These are phyloP conservation scores for Mesitornis unicolor DNA, from an alignment of 2,113 vertebrate genomes.

Conservation along the genomic window DNA sequence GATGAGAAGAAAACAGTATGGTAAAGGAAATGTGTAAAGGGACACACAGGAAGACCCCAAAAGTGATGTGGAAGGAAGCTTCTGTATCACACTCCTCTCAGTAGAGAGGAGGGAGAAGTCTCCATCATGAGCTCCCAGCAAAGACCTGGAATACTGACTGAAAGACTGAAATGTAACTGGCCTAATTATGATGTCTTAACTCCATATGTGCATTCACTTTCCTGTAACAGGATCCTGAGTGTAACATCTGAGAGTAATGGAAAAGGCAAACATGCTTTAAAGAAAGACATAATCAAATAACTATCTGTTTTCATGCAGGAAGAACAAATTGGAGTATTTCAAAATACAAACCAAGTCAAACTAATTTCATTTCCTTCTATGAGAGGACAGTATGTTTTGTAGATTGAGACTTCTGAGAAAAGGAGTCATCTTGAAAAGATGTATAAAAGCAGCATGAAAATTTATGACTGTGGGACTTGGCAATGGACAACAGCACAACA, in stretches of 20 bases:
- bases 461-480: neutral
- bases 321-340: neutral
- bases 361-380: neutral
- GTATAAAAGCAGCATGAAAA: neutral
- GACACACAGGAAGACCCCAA: neutral
- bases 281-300: neutral
- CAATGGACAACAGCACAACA: accelerated
- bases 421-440: neutral
- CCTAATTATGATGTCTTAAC: neutral
- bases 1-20: neutral
- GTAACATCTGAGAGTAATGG: neutral
- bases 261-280: neutral
- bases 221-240: neutral
- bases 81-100: neutral
- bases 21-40: neutral
- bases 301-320: neutral
- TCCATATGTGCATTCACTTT: neutral
- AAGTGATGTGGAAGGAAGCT: neutral
- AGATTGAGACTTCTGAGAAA: neutral
- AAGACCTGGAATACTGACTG: neutral
- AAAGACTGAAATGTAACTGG: neutral
- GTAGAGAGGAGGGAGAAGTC: neutral
- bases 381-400: neutral
- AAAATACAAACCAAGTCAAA: neutral
- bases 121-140: neutral